Conservation (phyloP, 37 sponge, comb jelly and placozoan genomes). For the Ianthella basta region DNA sequence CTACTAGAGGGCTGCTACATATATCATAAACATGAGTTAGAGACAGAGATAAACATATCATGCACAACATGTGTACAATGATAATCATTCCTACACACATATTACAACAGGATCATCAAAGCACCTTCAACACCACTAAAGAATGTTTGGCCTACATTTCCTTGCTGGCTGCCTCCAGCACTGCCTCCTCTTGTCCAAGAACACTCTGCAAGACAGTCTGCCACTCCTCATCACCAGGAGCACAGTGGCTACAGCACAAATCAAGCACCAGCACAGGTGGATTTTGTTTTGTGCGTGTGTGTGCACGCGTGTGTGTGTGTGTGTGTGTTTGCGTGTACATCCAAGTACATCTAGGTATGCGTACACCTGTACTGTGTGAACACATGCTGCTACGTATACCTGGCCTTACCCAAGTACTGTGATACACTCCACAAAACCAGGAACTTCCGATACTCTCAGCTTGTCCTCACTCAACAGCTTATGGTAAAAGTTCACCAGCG, state of each 20-base stretch:
- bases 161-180: background rate
- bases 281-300: too few species aligned
- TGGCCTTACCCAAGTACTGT: background rate
- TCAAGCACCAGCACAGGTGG: too few species aligned
- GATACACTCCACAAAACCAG: constrained; percentile 26
- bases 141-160: background rate
- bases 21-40: too few species aligned
- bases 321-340: too few species aligned
- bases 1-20: too few species aligned
- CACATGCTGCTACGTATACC: too few species aligned
- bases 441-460: background rate
- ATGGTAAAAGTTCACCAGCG: constrained; percentile 7
- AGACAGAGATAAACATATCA: too few species aligned
- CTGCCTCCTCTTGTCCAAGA: constrained; percentile 8
- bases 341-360: too few species aligned
- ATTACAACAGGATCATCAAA: too few species aligned
- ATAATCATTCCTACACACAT: background rate
- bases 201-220: background rate
- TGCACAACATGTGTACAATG: background rate
- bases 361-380: too few species aligned
- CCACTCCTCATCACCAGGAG: background rate
- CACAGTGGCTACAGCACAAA: constrained; percentile 7
- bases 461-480: background rate
- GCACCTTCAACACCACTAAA: too few species aligned
- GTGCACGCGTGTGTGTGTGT: too few species aligned